These are phyloP conservation scores for Lycodopsis pacificus DNA, from an alignment of 2,797 vertebrate species.

Conservation along the genomic window DNA sequence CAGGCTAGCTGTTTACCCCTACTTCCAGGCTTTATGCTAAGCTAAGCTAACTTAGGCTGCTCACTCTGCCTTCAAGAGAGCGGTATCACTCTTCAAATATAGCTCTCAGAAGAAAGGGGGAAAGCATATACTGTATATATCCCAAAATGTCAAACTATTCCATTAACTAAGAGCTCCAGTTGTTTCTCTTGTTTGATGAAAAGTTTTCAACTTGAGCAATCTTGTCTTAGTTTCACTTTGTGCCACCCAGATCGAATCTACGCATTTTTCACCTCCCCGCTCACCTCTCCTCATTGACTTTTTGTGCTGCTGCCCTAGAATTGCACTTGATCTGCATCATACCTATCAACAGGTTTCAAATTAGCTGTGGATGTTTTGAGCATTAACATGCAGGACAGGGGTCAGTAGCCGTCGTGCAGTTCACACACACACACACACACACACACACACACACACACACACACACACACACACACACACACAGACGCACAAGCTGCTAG, in stretches of 20 bases:
- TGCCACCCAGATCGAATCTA: slow-evolving; percentile 10
- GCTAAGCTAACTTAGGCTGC: background rate
- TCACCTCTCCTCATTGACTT: slow-evolving; percentile 23
- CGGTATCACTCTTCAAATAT: background rate
- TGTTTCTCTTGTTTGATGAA: background rate
- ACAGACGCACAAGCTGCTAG: slow-evolving; percentile 44
- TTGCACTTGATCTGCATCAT: slow-evolving; percentile 65
- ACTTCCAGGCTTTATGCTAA: background rate
- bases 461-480: slow-evolving; percentile 5
- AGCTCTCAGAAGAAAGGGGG: background rate
- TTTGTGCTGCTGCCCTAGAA: slow-evolving; percentile 31
- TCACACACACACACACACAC: slow-evolving; percentile 10
- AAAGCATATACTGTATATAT: background rate
- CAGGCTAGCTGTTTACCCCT: too few relatives aligned
- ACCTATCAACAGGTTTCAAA: slow-evolving; percentile 71
- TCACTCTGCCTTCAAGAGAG: background rate
- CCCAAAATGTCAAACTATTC: background rate
- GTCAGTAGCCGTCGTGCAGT: slow-evolving; percentile 50
- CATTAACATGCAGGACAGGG: slow-evolving; percentile 54
- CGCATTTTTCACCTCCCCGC: background rate
- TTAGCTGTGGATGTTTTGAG: slow-evolving; percentile 54
- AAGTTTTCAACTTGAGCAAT: background rate
- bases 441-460: too few relatives aligned
- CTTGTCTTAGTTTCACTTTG: slow-evolving; percentile 17
- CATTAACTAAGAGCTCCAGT: background rate